These are phyloP conservation scores for Sinohyriopsis cumingii DNA, from an alignment of 2,888 invertebrate species.

Conservation along the genomic window DNA sequence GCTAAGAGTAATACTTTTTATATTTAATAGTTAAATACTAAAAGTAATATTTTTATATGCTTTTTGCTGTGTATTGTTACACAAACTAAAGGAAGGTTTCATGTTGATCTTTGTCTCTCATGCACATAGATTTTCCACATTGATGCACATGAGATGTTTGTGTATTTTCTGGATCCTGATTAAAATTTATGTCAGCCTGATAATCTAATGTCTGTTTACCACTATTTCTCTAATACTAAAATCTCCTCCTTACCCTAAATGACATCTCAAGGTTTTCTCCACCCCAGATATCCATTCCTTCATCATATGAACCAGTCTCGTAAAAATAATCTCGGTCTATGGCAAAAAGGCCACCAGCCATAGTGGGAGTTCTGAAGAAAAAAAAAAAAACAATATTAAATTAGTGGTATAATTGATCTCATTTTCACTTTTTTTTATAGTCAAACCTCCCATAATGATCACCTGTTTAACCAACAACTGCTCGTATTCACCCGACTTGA, in stretches of 20 bases:
- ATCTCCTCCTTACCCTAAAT: slow-evolving; percentile 82
- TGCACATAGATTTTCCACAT: too few species aligned
- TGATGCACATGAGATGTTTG: too few species aligned
- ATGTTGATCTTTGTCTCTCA: too few species aligned
- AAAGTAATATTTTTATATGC: too few species aligned
- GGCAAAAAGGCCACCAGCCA: slow-evolving; percentile 97
- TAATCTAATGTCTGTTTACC: too few species aligned
- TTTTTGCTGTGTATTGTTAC: too few species aligned
- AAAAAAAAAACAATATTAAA: background rate
- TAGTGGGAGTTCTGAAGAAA: slow-evolving; percentile 86
- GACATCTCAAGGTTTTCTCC: slow-evolving; percentile 97
- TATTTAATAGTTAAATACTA: too few species aligned
- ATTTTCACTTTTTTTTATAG: background rate
- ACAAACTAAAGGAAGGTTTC: too few species aligned
- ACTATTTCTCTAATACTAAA: too few species aligned
- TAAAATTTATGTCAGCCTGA: too few species aligned
- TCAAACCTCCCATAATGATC: background rate
- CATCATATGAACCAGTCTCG: slow-evolving; percentile 97
- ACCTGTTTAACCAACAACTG: background rate
- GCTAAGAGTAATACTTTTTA: too few species aligned
- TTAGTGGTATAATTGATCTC: background rate
- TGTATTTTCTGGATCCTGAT: too few species aligned
- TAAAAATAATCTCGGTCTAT: slow-evolving; percentile 98
- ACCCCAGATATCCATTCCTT: slow-evolving; percentile 99
- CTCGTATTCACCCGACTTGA: background rate